Base-by-base conservation (phyloP, 2,113 vertebrate species). In the Gopherus flavomarginatus region DNA sequence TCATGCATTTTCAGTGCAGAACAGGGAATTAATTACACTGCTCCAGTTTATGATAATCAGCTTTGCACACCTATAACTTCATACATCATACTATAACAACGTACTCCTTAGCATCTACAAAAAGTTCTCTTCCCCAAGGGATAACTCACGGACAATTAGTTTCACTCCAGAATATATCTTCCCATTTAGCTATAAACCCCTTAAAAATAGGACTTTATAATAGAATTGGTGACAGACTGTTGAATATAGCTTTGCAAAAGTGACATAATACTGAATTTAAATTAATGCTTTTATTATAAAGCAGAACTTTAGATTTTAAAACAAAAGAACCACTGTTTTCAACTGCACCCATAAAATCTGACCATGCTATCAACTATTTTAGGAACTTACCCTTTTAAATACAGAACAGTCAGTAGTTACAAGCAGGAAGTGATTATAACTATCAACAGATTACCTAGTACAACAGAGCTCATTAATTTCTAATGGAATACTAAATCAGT, bases 281-380 rank as follows among this genome's bases (percentile, higher is more conserved):
- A 3, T 65, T 31, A 85, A 42, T 21, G 62, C 35, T 72, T 42
- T 85, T 84, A 57, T 69, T 82, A 54, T 85, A 77, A 89, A 44
- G 44, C 38, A 82, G 88, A 94, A 83, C 4, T 47, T 19, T 42
- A 38, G 52, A 81, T 90, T 90, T 87, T 54, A 87, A 4, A 87
- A 27, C 13, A 92, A 88, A 95, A 81, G 81, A 22, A 49, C 1
- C 27, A 84, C 21, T 29, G 78, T 50, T 53, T 88, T 91, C 42
- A 77, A 7, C 2, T 3, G n/a, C 82, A 79, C 21, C 17, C 89
- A 81, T 89, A 89, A 93, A 77, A 90, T 56, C 2, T 49, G 50
- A 11, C 12, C 0, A 0, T 0, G 22, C 57, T 84, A 26, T 38
- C 5, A 50, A 16, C 16, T 88, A 47, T 69, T 17, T 13, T 35